Evolutionary conservation across 2,888 invertebrate species (phyloP), one percentile per base, ranked within the genome.

Genomic region (Tipula confusa): DNA sequence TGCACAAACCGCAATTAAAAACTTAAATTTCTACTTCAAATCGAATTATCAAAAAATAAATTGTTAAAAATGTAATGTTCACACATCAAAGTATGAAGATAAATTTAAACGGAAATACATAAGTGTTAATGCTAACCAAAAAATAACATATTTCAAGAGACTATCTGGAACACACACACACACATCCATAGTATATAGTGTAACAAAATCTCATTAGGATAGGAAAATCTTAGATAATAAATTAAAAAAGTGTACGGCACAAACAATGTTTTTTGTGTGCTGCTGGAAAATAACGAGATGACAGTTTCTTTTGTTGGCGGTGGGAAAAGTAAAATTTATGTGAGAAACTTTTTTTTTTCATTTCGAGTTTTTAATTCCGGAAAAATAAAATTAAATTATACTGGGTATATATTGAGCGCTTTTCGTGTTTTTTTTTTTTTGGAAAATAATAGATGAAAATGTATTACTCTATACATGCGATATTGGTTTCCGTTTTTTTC

Each of bases 291-390:
- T 64, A 64, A 64, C 64, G 24, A 64, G 64, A 64, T 64, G 64
- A 64, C 64, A 64, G 64, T 64, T 64, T 64, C 64, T 64, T 64
- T 64, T 64, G 64, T 64, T 64, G 64, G 64, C 64, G 64, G 24
- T 64, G 64, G 64, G 64, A 64, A 48, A 24, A 64, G 64, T 64
- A 64, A 64, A 43, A 64, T 64, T 64, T 64, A 64, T 64, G 64
- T 64, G 64, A 64, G 24, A 64, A 64, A 64, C 64, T 64, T 64
- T 43, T 43, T 43, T 64, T 64, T 43, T 43, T 43, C 43, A 15
- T 24, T 64, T 64, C 64, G n/a, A 64, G 64, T 64, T 64, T 64
- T 24, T 64, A 64, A 64, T 64, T 64, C 64, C 64, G 64, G 64
- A 64, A 64, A 64, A 64, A 64, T 64, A 64, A 64, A 64, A 64